Evolutionary conservation across 2,888 invertebrate genomes (phyloP).

Genomic region (Macrophya alboannulata): DNA sequence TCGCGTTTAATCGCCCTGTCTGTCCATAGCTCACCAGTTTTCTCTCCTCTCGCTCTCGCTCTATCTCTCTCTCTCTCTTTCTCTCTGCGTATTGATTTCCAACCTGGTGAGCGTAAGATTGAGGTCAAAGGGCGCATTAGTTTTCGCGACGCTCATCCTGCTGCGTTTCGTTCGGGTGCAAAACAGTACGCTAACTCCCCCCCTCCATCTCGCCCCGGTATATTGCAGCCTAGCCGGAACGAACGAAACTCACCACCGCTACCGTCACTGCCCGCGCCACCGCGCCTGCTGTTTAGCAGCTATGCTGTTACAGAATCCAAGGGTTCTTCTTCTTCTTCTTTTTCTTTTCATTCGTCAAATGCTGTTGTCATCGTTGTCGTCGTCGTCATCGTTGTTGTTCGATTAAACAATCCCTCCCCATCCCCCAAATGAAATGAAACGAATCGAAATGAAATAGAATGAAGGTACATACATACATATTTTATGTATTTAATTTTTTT

Average conservation of each 20-base stretch:
- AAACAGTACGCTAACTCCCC: conserved; percentile 43
- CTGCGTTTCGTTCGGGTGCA: conserved; percentile 47
- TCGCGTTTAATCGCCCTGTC: conserved; percentile 25
- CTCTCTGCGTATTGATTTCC: conserved; percentile 60
- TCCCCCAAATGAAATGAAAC: too few species aligned
- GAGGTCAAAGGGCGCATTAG: conserved; percentile 58
- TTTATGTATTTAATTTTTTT: too few species aligned
- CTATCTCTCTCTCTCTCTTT: conserved; percentile 12
- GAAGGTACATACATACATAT: too few species aligned
- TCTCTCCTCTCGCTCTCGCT: neutral
- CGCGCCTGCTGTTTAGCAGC: neutral
- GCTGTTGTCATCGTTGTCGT: too few species aligned
- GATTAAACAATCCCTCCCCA: too few species aligned
- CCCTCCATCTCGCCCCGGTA: neutral
- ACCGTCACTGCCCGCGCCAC: neutral
- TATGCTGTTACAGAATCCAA: neutral
- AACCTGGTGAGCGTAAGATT: conserved; percentile 58
- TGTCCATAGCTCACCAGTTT: conserved; percentile 6
- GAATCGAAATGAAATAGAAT: too few species aligned
- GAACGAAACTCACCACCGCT: neutral
- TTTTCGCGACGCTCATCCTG: conserved; percentile 54
- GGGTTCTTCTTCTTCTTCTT: neutral
- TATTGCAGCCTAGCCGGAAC: conserved; percentile 16
- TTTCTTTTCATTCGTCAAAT: neutral
- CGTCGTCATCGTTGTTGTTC: too few species aligned